Conservation (phyloP, 2,888 invertebrate species). For the Bunonema sp. region DNA sequence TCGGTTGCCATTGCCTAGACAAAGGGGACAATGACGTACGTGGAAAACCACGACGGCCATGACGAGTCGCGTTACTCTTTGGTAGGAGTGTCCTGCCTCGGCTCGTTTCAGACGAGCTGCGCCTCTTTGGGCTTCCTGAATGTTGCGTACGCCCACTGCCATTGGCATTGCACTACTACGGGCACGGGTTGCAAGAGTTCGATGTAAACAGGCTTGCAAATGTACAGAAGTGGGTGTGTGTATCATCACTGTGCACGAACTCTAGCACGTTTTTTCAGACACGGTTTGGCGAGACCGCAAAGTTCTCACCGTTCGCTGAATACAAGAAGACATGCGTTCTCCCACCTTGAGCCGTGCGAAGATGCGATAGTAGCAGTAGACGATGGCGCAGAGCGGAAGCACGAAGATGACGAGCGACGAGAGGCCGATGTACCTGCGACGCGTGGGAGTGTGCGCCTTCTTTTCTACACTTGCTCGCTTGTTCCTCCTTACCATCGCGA, state of each 20-base stretch:
- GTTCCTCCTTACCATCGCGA: slow-evolving; percentile 23
- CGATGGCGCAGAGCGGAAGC: slow-evolving; percentile 30
- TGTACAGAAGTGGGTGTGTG: no score
- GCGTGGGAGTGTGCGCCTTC: no score
- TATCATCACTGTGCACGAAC: no score
- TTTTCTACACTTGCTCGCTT: background rate
- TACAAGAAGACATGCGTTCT: no score
- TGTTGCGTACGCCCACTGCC: slow-evolving; percentile 32
- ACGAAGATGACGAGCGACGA: slow-evolving; percentile 39
- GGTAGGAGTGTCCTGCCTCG: no score
- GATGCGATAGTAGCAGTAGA: slow-evolving; percentile 41
- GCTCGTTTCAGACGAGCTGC: slow-evolving; percentile 24
- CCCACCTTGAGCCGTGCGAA: no score
- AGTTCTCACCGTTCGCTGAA: no score
- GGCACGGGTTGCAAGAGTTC: no score
- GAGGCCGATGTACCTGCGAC: slow-evolving; percentile 34
- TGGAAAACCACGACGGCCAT: slow-evolving; percentile 42
- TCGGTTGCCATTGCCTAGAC: background rate
- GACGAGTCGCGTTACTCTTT: slow-evolving; percentile 37
- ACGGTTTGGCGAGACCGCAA: no score
- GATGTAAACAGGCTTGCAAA: no score
- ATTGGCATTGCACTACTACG: no score
- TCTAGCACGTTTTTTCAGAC: no score
- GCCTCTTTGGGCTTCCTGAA: slow-evolving; percentile 30
- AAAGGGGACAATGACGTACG: slow-evolving; percentile 6